phyloP scores from a whole-genome alignment of 2,797 vertebrate species.

The Enteromius trimaculatus region DNA sequence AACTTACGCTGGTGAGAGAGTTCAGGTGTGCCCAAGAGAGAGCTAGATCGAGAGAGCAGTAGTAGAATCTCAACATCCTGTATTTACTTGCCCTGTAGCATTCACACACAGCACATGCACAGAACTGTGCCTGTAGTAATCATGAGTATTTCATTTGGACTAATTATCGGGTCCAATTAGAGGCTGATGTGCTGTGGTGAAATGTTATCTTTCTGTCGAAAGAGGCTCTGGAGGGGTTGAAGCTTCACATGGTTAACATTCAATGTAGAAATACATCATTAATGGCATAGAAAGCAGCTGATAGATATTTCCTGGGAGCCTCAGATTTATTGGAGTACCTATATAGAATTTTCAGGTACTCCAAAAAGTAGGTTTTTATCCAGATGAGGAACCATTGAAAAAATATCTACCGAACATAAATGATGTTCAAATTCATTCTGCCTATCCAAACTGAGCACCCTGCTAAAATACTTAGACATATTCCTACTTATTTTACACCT shows the following conservation, averaged over 20 bases:
- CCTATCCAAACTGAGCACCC: not conserved
- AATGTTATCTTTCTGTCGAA: slow-evolving; percentile 17
- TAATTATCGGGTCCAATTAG: slow-evolving; percentile 57
- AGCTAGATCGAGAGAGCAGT: not conserved
- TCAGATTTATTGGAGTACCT: not conserved
- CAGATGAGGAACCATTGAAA: not conserved
- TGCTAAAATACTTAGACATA: not conserved
- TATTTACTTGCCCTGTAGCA: slow-evolving; percentile 48
- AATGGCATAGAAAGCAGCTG: not conserved
- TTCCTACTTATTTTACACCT: not conserved
- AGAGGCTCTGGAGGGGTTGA: slow-evolving; percentile 31
- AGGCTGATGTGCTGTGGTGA: slow-evolving; percentile 31
- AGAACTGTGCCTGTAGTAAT: slow-evolving; percentile 48
- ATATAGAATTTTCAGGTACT: not conserved
- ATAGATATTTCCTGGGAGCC: not conserved
- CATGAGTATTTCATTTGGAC: slow-evolving; percentile 43
- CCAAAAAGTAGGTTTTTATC: not conserved
- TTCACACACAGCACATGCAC: slow-evolving; percentile 49
- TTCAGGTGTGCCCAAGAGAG: slow-evolving; percentile 47
- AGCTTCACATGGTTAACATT: not conserved
- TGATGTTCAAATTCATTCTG: not conserved
- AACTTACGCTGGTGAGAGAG: slow-evolving; percentile 44
- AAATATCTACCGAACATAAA: not conserved
- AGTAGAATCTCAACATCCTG: slow-evolving; percentile 23
- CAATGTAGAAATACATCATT: slow-evolving; percentile 3